Base-by-base conservation (phyloP, 2,113 vertebrate species). In the Otolemur garnettii region DNA sequence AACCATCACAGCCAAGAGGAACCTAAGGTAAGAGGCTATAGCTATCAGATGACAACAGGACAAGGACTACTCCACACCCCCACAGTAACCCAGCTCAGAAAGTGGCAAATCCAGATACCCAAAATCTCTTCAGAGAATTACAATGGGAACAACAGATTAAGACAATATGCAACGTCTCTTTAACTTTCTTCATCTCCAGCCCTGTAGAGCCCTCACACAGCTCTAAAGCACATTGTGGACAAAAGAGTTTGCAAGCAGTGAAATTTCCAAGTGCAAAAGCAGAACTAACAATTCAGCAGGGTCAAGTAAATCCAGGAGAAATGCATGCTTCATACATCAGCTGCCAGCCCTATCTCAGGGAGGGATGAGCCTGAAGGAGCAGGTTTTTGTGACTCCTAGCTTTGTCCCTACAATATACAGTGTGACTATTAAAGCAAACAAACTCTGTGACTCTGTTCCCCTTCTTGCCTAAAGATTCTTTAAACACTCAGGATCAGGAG, bases 171-270 rank as follows among this genome's bases (percentile, higher is more conserved):
- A 66, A 88, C 71, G 62, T 2, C 75, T 64, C 35, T 82, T 95
- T 84, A 84, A 84, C 42, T 78, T 95, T 96, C 78, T 71, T 96
- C 33, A 94, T 79, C 33, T 74, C 90, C 74, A 79, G 82, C 26
- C 55, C 30, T 38, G 8, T 50, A 50, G 45, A 50, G 45, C 45
- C 45, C 45, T 50, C 45, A 50, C 45, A 50, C 2, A 94, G 82
- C 57, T 87, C 78, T 57, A 68, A 86, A 75, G 68, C 84, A 82
- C 30, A 75, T 9, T 53, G 50, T 45, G n/a, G 74, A 68, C 38
- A 38, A 22, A 33, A 79, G 50, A 55, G 78, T 96, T 93, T 26
- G 13, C 62, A 93, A 91, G 79, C 69, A 94, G 6, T 22, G 69
- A 94, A 42, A 88, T 94, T 68, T 92, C 62, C 57, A 55, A 77